Evolutionary conservation across 2,888 invertebrate species (phyloP).

Genomic region (Clusia tigrina): DNA sequence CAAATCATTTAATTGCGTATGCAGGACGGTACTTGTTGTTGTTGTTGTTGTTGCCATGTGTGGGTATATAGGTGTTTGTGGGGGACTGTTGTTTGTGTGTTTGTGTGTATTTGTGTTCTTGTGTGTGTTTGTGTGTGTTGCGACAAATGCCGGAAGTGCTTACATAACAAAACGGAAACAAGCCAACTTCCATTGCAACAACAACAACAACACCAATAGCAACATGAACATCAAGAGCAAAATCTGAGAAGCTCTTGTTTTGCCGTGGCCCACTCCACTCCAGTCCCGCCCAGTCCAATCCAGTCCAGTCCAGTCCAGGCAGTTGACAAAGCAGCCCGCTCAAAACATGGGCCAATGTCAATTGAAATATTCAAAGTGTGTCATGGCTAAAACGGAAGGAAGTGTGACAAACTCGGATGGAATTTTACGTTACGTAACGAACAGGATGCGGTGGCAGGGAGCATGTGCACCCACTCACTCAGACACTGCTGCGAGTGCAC

Average conservation of each 20-base stretch:
- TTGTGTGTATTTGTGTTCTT: not conserved
- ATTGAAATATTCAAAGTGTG: conserved; percentile 19
- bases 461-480: not conserved
- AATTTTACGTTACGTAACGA: too few species aligned
- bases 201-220: not conserved
- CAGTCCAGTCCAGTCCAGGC: not conserved
- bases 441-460: not conserved
- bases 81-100: not conserved
- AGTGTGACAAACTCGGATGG: too few species aligned
- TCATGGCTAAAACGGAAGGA: too few species aligned
- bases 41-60: too few species aligned
- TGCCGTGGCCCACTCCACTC: too few species aligned
- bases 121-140: not conserved
- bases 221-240: not conserved
- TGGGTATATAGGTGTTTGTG: not conserved
- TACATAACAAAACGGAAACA: conserved; percentile 23
- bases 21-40: too few species aligned
- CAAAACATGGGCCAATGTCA: conserved; percentile 1
- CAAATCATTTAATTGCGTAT: conserved; percentile 16
- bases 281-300: too few species aligned
- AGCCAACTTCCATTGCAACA: not conserved
- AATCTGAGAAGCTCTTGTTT: too few species aligned
- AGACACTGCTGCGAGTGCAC: not conserved
- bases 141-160: conserved; percentile 16
- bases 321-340: too few species aligned